Base-by-base conservation (phyloP, 2,797 vertebrate species). In the Melanotaenia maccullochi region DNA sequence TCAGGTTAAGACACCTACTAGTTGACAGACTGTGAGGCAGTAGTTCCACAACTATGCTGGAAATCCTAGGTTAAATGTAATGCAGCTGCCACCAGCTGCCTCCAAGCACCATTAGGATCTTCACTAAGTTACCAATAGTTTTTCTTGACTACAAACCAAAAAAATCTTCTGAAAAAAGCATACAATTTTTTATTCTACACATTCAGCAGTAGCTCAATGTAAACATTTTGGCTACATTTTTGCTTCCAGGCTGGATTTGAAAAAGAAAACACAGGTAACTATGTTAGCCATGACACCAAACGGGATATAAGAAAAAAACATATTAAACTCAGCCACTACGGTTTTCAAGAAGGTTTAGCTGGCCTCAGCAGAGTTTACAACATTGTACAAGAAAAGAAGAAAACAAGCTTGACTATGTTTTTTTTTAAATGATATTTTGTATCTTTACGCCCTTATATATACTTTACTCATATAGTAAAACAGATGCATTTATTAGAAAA, bases 1-100 rank as follows among this genome's bases (percentile, higher is more conserved):
- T 42, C 20, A 22, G 13, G 64, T 66, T 42, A 68, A 67, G 78
- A 81, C 68, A 68, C 54, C 60, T 52, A 56, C 65, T 64, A 61
- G 65, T 75, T 60, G 30, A 40, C 32, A 59, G 54, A 71, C 57
- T 35, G 65, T 3, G 4, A 24, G 2, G 42, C 32, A 76, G 28
- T 9, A 76, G 20, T 11, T 40, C 25, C 28, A 20, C 25, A 51
- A 38, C 40, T 20, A 16, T 47, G 22, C 54, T 32, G 58, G 9
- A 36, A 36, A 36, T 12, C 35, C 12, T 54, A 2, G 28, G 3
- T 30, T 54, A 25, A 28, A 7, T 14, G 9, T 3, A 24, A 38
- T 38, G 20, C n/a, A 25, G 47, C 36, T 36, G 13, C 22, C 22
- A 66, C 36, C 18, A 22, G 25, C 6, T 12, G 6, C 22, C 47